These are phyloP conservation scores for Eupithecia exiguata DNA, from an alignment of 2,888 invertebrate genomes.

Conservation along the genomic window DNA sequence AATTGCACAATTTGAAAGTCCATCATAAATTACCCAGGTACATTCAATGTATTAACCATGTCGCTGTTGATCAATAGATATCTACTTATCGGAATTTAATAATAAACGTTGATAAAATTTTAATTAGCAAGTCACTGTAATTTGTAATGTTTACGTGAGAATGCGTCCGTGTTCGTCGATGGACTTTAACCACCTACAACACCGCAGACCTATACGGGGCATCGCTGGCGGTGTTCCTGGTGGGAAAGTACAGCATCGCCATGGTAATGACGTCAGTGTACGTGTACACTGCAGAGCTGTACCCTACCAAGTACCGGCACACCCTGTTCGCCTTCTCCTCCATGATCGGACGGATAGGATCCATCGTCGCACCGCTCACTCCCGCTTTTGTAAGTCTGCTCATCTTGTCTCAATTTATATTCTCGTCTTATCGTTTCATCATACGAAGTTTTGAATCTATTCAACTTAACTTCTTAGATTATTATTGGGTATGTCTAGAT, in stretches of 20 bases:
- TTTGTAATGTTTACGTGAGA: neutral
- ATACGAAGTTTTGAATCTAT: neutral
- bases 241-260: constrained; percentile 85
- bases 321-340: constrained; percentile 86
- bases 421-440: neutral
- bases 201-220: constrained; percentile 49
- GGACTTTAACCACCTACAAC: neutral
- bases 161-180: neutral
- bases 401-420: neutral
- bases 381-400: constrained; percentile 81
- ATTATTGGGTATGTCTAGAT: no score
- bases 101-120: neutral
- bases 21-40: neutral
- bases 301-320: constrained; percentile 86
- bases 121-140: neutral
- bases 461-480: neutral
- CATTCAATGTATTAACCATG: neutral
- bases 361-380: constrained; percentile 86
- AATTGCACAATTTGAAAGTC: neutral
- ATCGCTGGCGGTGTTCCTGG: constrained; percentile 78
- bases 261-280: constrained; percentile 84
- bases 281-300: constrained; percentile 86
- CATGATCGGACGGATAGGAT: constrained; percentile 86
- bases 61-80: neutral
- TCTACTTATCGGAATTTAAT: neutral